Evolutionary conservation across 23 tunicate genomes (phyloP).

Genomic region (Corella eumyota): DNA sequence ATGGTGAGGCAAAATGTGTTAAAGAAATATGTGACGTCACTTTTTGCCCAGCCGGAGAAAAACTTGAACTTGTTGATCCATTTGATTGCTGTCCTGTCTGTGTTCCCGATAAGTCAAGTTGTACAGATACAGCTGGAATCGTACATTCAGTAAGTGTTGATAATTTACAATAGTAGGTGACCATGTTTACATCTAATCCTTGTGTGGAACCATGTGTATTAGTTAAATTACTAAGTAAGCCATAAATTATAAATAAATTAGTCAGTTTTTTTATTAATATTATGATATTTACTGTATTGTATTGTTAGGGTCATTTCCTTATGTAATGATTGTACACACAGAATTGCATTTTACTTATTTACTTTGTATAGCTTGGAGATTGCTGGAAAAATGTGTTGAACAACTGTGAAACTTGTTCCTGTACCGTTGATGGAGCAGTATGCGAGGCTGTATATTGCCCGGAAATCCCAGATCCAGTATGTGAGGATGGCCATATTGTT

Average conservation of each 20-base stretch:
- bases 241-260: no score
- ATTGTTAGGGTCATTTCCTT: no score
- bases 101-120: constrained; percentile 38
- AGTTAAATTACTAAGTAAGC: no score
- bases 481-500: constrained; percentile 45
- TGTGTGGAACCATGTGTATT: no score
- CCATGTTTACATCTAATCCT: not conserved
- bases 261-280: no score
- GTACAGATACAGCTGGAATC: constrained; percentile 25
- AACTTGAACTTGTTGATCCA: constrained; percentile 12
- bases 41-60: constrained; percentile 73
- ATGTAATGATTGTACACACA: not conserved
- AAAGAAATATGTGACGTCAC: constrained; percentile 67
- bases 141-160: constrained; percentile 29
- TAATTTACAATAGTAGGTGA: not conserved
- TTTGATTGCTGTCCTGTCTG: constrained; percentile 64
- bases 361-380: constrained; percentile 8
- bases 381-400: constrained; percentile 30
- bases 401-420: constrained; percentile 42
- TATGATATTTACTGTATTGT: no score
- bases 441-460: constrained; percentile 47
- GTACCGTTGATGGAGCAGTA: constrained; percentile 46
- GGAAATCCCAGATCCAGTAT: constrained; percentile 26
- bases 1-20: constrained; percentile 70
- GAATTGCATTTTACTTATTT: not conserved